These are phyloP conservation scores for Thereuonema tuberculata DNA, from an alignment of 1,140 invertebrate species.

Conservation along the genomic window DNA sequence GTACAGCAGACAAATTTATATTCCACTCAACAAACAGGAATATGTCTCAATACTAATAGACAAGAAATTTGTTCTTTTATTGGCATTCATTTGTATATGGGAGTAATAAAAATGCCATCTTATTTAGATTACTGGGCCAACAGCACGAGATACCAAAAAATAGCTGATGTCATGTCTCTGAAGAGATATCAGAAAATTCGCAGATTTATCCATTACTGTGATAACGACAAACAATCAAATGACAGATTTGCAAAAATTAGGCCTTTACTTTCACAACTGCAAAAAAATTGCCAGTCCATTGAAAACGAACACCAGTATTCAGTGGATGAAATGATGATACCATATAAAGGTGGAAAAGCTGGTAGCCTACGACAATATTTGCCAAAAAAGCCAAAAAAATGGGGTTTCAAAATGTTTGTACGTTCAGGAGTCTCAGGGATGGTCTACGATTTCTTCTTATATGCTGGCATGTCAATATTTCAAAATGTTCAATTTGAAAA, in stretches of 20 bases:
- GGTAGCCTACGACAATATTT: not conserved
- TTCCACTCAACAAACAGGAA: not conserved
- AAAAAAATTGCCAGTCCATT: not conserved
- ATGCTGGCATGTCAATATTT: not conserved
- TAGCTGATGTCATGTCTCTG: not conserved
- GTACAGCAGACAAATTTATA: not conserved
- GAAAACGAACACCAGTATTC: not conserved
- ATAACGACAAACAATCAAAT: not conserved
- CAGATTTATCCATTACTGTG: not conserved
- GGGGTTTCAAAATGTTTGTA: not conserved
- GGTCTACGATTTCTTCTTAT: not conserved
- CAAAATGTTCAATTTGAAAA: too few species aligned
- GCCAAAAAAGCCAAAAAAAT: not conserved
- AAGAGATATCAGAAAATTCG: not conserved
- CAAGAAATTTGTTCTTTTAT: not conserved
- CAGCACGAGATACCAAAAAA: not conserved
- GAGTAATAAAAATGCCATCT: not conserved
- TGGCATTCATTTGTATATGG: not conserved
- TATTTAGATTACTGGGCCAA: not conserved
- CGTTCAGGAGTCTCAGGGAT: not conserved
- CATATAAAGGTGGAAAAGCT: not conserved
- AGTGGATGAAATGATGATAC: not conserved
- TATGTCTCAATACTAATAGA: not conserved
- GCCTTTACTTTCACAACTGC: too few species aligned
- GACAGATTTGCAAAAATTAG: too few species aligned